These are phyloP conservation scores for Dicaeum eximium DNA, from an alignment of 2,113 vertebrate genomes.

Conservation along the genomic window DNA sequence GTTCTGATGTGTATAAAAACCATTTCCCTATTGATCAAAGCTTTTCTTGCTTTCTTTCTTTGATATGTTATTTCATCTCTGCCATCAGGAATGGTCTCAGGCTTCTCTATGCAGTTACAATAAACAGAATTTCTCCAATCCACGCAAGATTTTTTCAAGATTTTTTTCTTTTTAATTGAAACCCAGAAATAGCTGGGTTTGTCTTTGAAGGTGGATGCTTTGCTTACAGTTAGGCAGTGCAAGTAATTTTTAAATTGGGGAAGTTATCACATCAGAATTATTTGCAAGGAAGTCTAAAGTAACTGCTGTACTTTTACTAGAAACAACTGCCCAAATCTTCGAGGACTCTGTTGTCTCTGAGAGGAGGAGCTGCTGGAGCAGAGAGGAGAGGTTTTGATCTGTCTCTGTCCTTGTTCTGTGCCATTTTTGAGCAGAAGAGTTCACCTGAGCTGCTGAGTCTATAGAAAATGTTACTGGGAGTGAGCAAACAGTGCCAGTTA, in stretches of 20 bases:
- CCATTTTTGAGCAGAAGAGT: background rate
- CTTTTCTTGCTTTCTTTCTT: conserved; percentile 51
- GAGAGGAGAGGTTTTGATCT: background rate
- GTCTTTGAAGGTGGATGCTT: conserved; percentile 31
- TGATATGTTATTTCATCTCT: conserved; percentile 70
- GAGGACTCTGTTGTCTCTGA: rapidly evolving
- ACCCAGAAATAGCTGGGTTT: conserved; percentile 32
- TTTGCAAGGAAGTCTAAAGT: background rate
- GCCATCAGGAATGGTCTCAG: background rate
- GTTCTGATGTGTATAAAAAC: conserved; percentile 82
- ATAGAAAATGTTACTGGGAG: background rate
- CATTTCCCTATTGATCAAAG: conserved; percentile 78
- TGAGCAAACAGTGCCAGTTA: background rate
- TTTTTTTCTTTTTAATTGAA: conserved; percentile 39
- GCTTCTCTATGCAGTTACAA: conserved; percentile 4
- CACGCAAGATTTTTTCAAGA: background rate
- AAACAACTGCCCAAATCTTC: background rate
- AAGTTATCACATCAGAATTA: background rate
- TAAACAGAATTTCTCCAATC: conserved; percentile 57
- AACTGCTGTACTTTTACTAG: background rate
- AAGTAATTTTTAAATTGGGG: background rate
- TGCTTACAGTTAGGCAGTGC: conserved; percentile 4
- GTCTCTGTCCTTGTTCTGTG: background rate
- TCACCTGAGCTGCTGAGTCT: background rate
- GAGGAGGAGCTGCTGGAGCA: background rate